Evolutionary conservation across 2,113 vertebrate genomes (phyloP).

Genomic region (Scalopus aquaticus): DNA sequence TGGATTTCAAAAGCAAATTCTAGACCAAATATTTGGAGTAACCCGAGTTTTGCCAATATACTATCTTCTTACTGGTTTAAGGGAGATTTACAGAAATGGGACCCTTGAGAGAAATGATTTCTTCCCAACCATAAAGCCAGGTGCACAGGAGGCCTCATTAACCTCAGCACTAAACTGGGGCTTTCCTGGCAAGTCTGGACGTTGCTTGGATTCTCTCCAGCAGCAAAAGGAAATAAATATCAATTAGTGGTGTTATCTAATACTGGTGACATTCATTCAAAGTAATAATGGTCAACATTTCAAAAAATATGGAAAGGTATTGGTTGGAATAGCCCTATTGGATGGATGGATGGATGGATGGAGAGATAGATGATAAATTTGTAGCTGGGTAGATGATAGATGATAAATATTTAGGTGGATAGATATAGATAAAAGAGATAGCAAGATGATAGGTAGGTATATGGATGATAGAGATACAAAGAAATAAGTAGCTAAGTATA

Average conservation of each 20-base stretch:
- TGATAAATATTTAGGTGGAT: no score
- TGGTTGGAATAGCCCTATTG: neutral
- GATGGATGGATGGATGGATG: no score
- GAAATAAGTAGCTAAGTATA: no score
- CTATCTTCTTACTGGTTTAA: constrained; percentile 80
- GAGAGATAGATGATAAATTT: no score
- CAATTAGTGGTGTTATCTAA: neutral
- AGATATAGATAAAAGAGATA: no score
- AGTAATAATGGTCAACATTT: constrained; percentile 23
- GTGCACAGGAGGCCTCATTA: constrained; percentile 80
- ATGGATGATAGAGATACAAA: no score
- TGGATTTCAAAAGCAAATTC: constrained; percentile 82
- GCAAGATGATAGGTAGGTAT: no score
- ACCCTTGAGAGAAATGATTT: constrained; percentile 83
- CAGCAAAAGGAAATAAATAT: constrained; percentile 58
- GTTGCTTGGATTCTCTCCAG: constrained; percentile 56
- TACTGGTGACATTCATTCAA: constrained; percentile 31
- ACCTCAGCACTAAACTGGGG: constrained; percentile 73
- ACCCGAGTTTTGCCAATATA: constrained; percentile 84
- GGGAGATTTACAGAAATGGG: constrained; percentile 81
- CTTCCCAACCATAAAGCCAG: constrained; percentile 83
- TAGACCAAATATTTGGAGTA: constrained; percentile 88
- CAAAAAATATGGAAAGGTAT: neutral
- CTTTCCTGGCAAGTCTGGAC: constrained; percentile 62
- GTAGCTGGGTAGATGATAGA: no score